Conservation (phyloP, 2,888 invertebrate genomes). For the Cryptocephalus moraei region DNA sequence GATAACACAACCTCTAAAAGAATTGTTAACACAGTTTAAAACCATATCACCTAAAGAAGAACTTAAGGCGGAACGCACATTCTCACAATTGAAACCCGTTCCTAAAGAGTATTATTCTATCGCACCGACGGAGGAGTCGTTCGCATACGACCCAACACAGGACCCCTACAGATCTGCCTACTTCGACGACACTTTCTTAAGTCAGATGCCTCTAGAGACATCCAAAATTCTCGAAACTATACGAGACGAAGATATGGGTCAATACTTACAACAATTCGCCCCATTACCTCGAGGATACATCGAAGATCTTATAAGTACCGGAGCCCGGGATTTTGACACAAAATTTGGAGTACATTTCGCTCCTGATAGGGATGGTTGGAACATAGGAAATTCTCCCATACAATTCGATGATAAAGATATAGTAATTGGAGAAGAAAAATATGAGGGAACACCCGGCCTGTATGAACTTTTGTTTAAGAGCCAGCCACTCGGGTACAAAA, state of each 20-base stretch:
- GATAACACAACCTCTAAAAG: slow-evolving; percentile 6
- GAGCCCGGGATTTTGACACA: no score
- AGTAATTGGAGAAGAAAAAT: not conserved
- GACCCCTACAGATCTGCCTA: no score
- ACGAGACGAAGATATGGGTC: no score
- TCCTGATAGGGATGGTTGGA: not conserved
- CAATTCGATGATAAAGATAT: slow-evolving; percentile 1
- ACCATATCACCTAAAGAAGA: no score
- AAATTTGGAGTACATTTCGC: no score
- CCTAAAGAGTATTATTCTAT: not conserved
- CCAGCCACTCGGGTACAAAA: not conserved
- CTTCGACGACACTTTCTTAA: not conserved
- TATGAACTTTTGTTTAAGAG: slow-evolving; percentile 4
- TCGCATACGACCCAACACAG: not conserved
- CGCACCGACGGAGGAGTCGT: not conserved
- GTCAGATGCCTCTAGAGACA: not conserved
- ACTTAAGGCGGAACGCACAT: not conserved
- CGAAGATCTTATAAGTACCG: no score
- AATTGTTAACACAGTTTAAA: not conserved
- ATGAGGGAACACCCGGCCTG: slow-evolving; percentile 2
- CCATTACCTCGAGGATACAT: no score
- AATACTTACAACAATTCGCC: no score
- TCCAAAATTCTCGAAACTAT: no score
- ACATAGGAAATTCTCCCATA: not conserved
- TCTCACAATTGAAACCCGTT: no score